Evolutionary conservation across 2,888 invertebrate species (phyloP), one percentile per base, ranked within the genome.

Genomic region (Apamea sordens): DNA sequence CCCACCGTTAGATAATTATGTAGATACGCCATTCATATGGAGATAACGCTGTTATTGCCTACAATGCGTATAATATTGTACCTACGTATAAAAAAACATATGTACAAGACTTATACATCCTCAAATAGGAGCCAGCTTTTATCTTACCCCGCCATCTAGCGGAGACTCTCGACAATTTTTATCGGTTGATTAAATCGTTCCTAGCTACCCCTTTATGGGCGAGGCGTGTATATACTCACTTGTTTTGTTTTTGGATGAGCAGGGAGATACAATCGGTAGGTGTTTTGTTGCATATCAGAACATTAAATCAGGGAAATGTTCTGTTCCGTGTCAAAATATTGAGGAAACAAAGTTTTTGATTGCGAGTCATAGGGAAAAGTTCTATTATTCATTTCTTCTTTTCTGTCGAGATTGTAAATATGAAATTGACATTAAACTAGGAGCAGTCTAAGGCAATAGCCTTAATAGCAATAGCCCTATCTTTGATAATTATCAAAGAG

Each of bases 161-260:
- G 92, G 89, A 85, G 91, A 83, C 89, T 91, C 92, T 90, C 90
- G 91, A 94, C 94, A 95, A 92, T 93, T 95, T 95, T 95, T 96
- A 96, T 96, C 96, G 92, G 92, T 90, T 94, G 94, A 96, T 96
- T 94, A 95, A 95, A 96, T 96, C 95, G 94, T 92, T 91, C 88
- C 89, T 91, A 93, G 94, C 95, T 95, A 95, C 95, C 96, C 95
- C 94, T 96, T 95, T 95, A 95, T 94, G 88, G 92, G 88, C 82
- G 76, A 82, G 88, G 88, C 90, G 89, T 91, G 92, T 92, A 93
- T 93, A 93, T 93, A 90, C 92, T 87, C 91, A 91, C 89, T 91
- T 95, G 92, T 94, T 94, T 83, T 95, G 93, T 94, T 94, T 94
- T 93, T 86, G 88, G 88, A 92, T 90, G 89, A 88, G 86, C 85